phyloP scores from a whole-genome alignment of 2,797 vertebrate species.

The Borostomias antarcticus region DNA sequence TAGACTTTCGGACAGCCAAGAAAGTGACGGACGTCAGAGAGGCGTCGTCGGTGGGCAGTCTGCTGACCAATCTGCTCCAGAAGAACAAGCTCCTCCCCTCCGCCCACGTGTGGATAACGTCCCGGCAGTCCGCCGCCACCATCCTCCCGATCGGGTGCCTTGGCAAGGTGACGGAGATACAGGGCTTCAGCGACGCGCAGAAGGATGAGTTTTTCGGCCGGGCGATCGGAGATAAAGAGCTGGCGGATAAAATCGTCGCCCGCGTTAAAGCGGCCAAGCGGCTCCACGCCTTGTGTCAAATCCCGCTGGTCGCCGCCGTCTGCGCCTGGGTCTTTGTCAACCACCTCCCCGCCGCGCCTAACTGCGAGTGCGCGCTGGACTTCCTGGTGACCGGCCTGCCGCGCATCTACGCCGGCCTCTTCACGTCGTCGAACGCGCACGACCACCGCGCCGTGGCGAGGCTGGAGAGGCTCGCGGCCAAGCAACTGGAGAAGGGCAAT shows the following conservation, averaged over 20 bases:
- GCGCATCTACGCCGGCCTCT: slow-evolving; percentile 32
- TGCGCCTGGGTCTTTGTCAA: slow-evolving; percentile 26
- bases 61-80: slow-evolving; percentile 46
- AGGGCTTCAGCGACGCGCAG: slow-evolving; percentile 45
- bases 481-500: not conserved
- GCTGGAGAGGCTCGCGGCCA: slow-evolving; percentile 31
- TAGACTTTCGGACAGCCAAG: slow-evolving; percentile 25
- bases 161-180: slow-evolving; percentile 27
- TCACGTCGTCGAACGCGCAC: not conserved
- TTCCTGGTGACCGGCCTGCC: slow-evolving; percentile 27
- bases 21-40: slow-evolving; percentile 33
- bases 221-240: slow-evolving; percentile 12
- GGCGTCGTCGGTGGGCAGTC: slow-evolving; percentile 9
- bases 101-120: slow-evolving; percentile 52
- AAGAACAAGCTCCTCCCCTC: slow-evolving; percentile 40
- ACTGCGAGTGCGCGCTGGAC: not conserved
- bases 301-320: slow-evolving; percentile 46
- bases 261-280: slow-evolving; percentile 46
- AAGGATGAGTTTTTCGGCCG: slow-evolving; percentile 38
- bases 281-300: slow-evolving; percentile 45
- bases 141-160: slow-evolving; percentile 23
- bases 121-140: not conserved
- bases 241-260: slow-evolving; percentile 36
- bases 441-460: slow-evolving; percentile 3
- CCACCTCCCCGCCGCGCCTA: not conserved